Evolutionary conservation across 2,113 vertebrate genomes (phyloP), one percentile per base, ranked within the genome.

Genomic region (Lota lota): DNA sequence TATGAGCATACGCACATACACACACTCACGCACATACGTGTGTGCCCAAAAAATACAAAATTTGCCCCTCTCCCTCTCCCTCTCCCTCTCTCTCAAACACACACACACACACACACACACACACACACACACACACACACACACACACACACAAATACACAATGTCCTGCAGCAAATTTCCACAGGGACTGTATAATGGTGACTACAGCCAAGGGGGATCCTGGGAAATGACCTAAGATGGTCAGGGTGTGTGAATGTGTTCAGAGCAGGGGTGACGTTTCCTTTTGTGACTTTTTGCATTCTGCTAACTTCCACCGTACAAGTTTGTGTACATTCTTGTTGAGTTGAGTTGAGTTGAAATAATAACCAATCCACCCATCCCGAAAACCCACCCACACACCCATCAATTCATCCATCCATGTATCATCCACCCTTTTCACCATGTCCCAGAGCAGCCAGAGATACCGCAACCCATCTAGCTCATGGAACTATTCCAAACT

Each of bases 201-300:
- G 73, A 88, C 88, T 83, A 62, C 69, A 53, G 66, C 73, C 69
- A 47, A 21, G 51, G 17, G 60, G 73, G 83, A 84, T 88, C 84
- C 79, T 90, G 88, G 80, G 88, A 90, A 90, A 82, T 80, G 83
- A 74, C 82, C 85, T 77, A 54, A 79, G 78, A 77, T 71, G 73
- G 1, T 77, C 24, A 28, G 28, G 66, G 67, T 64, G 28, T 57
- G 53, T 66, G 24, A 50, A 19, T 47, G n/a, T 60, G 51, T 68
- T 12, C 24, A 24, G 24, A 24, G 24, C 24, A 24, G 2, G 24
- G 24, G 24, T 4, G 24, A 4, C 24, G 2, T 24, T 24, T 24
- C 24, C 2, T 24, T 24, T 24, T 4, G 4, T 24, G 24, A 11
- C 40, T 50, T 51, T 51, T 16, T 51, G 50, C 40, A 51, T 7